Base-by-base conservation (phyloP, 35 echinoderm and acorn worm genomes). In the Acanthaster planci region DNA sequence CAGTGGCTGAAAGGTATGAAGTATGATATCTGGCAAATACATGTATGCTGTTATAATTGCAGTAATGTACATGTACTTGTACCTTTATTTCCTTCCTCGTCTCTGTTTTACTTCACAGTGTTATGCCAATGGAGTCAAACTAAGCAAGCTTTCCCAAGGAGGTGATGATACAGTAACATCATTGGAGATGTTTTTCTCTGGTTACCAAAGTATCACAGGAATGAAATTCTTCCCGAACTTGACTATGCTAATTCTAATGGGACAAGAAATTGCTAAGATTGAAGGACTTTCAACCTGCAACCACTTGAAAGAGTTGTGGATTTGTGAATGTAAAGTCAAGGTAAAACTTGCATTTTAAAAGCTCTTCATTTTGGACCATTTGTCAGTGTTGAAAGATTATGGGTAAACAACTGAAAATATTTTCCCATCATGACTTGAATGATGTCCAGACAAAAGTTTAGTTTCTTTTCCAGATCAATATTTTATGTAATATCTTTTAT, bases 121-220 rank as follows among this genome's bases (percentile, higher is more conserved):
- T 77, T 51, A 39, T 89, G 85, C 76, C 23, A 98, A 98, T 91
- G 95, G 95, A 10, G 56, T 98, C 35, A 98, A 90, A 67, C 93
- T 93, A 29, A 79, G 79, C 54, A 79, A 86, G 64, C 87, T 99
- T 19, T 77, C 37, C 15, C 86, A 89, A 52, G 96, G 92, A 39
- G 76, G 68, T 5, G 81, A 77, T 23, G 82, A 86, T 36, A 64
- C 86, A 51, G 79, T 94, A n/a, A 87, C 86, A 35, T 26, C 88
- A 52, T 44, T 99, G 77, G 96, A 99, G 85, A 90, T 87, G 79
- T 99, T 99, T 75, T 99, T 99, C 40, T 80, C 92, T 81, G 92
- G 90, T 3, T 94, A 85, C 77, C 76, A 92, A 54, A 85, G 85
- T 7, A 94, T 99, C 53, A 30, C 93, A 76, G 96, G 96, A 1